Base-by-base conservation (phyloP, 1,140 invertebrate species). In the Drosophila lacteicornis region DNA sequence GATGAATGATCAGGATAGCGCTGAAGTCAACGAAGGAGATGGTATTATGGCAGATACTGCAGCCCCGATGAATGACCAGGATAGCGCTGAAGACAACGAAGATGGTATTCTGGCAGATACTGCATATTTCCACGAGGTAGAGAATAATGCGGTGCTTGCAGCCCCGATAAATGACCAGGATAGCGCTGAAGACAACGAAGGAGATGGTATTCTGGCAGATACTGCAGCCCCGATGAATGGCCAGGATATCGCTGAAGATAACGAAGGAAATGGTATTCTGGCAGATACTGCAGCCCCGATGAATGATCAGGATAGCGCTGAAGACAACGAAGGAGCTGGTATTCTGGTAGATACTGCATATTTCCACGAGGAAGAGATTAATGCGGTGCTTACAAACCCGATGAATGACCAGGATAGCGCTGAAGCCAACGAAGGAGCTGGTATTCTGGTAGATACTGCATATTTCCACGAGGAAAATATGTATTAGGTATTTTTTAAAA, bases 361-460 rank as follows among this genome's bases (percentile, higher is more conserved):
- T 33, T 17, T 15, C 8, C 63, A 81, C n/a, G 61, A 60, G 15
- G 73, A 51, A 46, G 19, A 22, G 19, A 22, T 22, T 1, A 2
- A 22, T 22, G 19, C 19, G 19, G 19, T 22, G 43, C 76, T 91
- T 12, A 80, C 67, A 43, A 74, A 71, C 4, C 51, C 36, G 9
- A 59, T 60, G 17, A 45, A 67, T 49, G 71, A 75, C 43, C 49
- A 66, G 40, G 1, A 9, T 33, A 33, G 30, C 30, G 38, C 43
- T 11, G 47, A 66, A 9, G 38, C 22, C 13, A 55, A 46, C 25
- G 42, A 27, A 2, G 45, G 22, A 3, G 22, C 22, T 12, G 55
- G n/a, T 6, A 27, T 2, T 5, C 9, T 9, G 12, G 2, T 11
- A 1, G 60, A 45, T 19, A 12, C 19, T 4, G 53, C 45, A 9